Conservation (phyloP, 1,140 invertebrate species). For the Euura saliciscinereae region DNA sequence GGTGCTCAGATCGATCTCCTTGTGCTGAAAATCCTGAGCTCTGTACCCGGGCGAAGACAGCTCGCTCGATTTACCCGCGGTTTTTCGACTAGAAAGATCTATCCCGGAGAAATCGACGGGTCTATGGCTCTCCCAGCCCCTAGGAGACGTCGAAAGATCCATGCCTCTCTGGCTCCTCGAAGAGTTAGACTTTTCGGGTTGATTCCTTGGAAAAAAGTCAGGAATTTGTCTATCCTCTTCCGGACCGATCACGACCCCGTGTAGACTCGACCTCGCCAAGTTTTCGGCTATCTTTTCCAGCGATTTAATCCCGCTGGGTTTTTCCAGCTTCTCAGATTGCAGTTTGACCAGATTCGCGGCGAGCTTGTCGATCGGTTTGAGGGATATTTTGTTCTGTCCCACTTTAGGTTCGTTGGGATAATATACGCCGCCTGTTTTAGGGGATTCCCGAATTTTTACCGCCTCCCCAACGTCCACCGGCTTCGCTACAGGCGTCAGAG, state of each 20-base stretch:
- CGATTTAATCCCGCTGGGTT: conserved; percentile 44
- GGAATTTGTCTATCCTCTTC: conserved; percentile 37
- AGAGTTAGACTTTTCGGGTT: conserved; percentile 28
- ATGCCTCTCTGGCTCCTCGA: conserved; percentile 45
- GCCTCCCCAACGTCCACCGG: conserved; percentile 15
- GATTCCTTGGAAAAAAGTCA: conserved; percentile 34
- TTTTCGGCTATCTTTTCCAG: conserved; percentile 56
- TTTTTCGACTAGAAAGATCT: conserved; percentile 54
- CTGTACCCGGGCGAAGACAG: conserved; percentile 36
- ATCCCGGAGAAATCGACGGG: conserved; percentile 56
- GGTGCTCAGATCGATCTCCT: conserved; percentile 56
- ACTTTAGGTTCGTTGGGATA: conserved; percentile 25
- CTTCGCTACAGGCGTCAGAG: conserved; percentile 26
- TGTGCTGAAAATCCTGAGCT: conserved; percentile 49
- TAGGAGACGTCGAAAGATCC: conserved; percentile 47
- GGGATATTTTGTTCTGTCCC: conserved; percentile 37
- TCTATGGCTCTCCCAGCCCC: conserved; percentile 44
- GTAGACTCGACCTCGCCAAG: conserved; percentile 45
- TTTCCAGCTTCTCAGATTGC: conserved; percentile 53
- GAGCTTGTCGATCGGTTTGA: conserved; percentile 53
- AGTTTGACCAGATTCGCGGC: conserved; percentile 52
- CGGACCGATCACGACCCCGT: conserved; percentile 33
- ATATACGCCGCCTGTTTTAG: conserved; percentile 31
- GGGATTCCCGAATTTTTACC: conserved; percentile 24
- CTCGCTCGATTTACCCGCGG: conserved; percentile 34